Conservation (phyloP, 2,113 vertebrate genomes). For the Indri indri region DNA sequence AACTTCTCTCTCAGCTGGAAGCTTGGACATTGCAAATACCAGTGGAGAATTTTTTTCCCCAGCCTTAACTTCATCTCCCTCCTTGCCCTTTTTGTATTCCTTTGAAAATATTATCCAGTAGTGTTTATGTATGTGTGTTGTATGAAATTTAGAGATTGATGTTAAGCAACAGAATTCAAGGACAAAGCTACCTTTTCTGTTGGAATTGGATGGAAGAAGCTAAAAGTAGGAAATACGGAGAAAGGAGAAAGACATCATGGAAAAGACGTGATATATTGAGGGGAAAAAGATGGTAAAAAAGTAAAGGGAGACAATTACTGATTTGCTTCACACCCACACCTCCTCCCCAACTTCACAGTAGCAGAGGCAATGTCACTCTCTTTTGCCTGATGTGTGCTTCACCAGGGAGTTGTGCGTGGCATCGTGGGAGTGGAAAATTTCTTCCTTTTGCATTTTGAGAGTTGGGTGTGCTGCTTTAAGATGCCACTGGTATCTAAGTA, state of each 20-base stretch:
- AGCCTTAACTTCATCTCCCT: neutral
- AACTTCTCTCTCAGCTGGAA: conserved; percentile 21
- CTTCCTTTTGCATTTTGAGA: conserved; percentile 56
- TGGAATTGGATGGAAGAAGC: neutral
- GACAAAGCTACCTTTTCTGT: conserved; percentile 20
- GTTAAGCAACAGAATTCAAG: conserved; percentile 4
- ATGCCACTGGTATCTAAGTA: conserved; percentile 70
- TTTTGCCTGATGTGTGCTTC: conserved; percentile 42
- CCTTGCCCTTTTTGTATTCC: conserved; percentile 2
- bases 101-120: neutral
- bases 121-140: neutral
- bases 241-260: neutral
- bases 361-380: conserved; percentile 23
- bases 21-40: neutral
- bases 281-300: neutral
- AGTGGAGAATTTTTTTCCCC: neutral
- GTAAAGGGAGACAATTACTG: conserved; percentile 28
- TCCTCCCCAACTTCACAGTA: neutral
- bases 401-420: neutral
- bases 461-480: conserved; percentile 65
- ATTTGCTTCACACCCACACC: conserved; percentile 10
- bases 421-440: conserved; percentile 70
- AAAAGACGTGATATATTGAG: neutral
- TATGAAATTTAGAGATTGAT: neutral
- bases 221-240: neutral